A percentile compares a stretch with the other conserved stretches of the same genome.
Evolutionary conservation across 2,888 invertebrate genomes (phyloP).

Genomic region (Yponomeuta malinellus): DNA sequence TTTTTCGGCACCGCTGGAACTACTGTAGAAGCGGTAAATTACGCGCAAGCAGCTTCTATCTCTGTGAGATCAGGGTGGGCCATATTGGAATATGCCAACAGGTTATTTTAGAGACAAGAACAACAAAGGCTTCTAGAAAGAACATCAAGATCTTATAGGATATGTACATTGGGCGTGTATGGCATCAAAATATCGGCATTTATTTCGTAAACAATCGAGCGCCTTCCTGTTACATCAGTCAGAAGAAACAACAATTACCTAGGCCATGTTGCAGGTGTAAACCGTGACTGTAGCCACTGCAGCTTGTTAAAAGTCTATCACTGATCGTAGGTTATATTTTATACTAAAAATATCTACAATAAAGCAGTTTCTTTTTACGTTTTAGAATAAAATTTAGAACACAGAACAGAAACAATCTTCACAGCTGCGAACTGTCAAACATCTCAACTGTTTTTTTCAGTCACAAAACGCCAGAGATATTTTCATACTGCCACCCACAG

Average conservation of each 20-base stretch:
- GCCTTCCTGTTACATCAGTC: neutral
- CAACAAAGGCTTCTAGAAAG: neutral
- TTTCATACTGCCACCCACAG: neutral
- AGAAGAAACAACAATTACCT: constrained; percentile 9
- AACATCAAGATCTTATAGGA: neutral
- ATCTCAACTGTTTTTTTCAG: neutral
- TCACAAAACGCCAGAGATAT: neutral
- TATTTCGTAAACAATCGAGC: constrained; percentile 11
- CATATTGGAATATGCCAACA: constrained; percentile 61
- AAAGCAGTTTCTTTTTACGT: neutral
- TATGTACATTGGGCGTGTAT: neutral
- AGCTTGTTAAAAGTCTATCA: neutral
- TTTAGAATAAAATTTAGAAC: neutral
- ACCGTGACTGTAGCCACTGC: neutral
- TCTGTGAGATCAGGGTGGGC: constrained; percentile 29
- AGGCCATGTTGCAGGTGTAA: constrained; percentile 8
- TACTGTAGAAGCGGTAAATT: neutral
- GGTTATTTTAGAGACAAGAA: constrained; percentile 27
- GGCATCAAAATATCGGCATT: constrained; percentile 10
- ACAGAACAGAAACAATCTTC: constrained; percentile 54
- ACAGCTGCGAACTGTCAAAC: constrained; percentile 70
- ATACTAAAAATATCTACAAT: neutral
- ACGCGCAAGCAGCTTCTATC: neutral
- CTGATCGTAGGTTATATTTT: neutral
- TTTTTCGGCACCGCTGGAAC: neutral